Base-by-base conservation (phyloP, 2,797 vertebrate species). In the Spea hammondii region DNA sequence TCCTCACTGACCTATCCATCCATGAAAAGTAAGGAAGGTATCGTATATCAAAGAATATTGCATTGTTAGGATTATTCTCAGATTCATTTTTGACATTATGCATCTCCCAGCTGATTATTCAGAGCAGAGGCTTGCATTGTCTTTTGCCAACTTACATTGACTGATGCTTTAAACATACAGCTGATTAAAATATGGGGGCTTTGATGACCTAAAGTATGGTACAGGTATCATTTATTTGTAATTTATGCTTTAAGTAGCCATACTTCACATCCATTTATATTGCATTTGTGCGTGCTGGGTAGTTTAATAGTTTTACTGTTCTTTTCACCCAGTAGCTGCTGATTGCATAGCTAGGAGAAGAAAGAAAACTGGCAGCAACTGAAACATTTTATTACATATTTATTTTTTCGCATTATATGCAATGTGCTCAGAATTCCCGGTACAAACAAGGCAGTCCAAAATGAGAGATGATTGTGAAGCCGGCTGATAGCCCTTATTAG, bases 401-500 rank as follows among this genome's bases (percentile, higher is more conserved):
- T 80, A 76, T 70, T 80, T 80, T 66, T 51, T 65, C 68, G 46
- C 78, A 80, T 72, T 72, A 32, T 65, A 80, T 67, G 60, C 32
- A 32, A 72, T 72, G 67, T 80, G 72, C 57, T 69, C 59, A 65
- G 78, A 73, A 80, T 76, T 51, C 74, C 71, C 65, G 55, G 51
- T 57, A 65, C 45, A 54, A 76, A 75, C 17, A 57, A 59, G 72
- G 67, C 54, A 71, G 74, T 64, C 71, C 79, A 66, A 76, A 76
- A 73, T 75, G 72, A 80, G 78, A 80, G 67, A 80, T 76, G 73
- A 80, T 76, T 76, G 72, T 65, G 69, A 80, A 80, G 67, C 64
- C 17, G 32, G 60, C 79, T 72, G 73, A 80, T 76, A 68, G 73
- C 79, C 60, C 68, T 76, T 80, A 76, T 76, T 76, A 67, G 74